phyloP scores from a whole-genome alignment of 2,113 vertebrate genomes.

The Cairina moschata region DNA sequence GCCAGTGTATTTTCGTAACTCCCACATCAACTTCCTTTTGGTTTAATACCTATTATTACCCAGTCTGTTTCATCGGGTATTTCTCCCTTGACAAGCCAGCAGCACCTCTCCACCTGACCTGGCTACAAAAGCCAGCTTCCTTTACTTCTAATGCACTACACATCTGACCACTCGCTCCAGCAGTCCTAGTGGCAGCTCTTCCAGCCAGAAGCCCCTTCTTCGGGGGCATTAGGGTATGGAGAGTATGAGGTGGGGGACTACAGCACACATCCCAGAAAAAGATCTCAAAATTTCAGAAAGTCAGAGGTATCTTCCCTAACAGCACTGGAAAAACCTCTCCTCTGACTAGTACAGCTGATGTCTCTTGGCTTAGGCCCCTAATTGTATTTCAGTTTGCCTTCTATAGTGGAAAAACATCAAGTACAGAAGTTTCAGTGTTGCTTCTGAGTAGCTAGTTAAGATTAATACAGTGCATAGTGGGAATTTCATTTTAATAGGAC shows the following conservation, averaged over 20 bases:
- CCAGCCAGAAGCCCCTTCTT: neutral
- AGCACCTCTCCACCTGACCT: neutral
- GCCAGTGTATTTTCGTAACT: neutral
- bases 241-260: rapidly evolving
- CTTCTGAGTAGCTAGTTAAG: neutral
- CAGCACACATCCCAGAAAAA: neutral
- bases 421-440: rapidly evolving
- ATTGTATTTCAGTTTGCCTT: neutral
- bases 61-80: neutral
- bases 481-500: neutral
- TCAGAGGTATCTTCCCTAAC: neutral
- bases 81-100: neutral
- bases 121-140: neutral
- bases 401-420: neutral
- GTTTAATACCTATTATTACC: neutral
- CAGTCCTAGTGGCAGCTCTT: neutral
- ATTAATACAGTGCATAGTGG: neutral
- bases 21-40: neutral
- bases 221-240: neutral
- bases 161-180: neutral
- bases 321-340: neutral
- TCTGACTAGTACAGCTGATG: neutral
- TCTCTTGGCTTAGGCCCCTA: neutral
- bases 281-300: neutral
- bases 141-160: neutral